Conservation (phyloP, 2,888 invertebrate species). For the Eudemis profundana region DNA sequence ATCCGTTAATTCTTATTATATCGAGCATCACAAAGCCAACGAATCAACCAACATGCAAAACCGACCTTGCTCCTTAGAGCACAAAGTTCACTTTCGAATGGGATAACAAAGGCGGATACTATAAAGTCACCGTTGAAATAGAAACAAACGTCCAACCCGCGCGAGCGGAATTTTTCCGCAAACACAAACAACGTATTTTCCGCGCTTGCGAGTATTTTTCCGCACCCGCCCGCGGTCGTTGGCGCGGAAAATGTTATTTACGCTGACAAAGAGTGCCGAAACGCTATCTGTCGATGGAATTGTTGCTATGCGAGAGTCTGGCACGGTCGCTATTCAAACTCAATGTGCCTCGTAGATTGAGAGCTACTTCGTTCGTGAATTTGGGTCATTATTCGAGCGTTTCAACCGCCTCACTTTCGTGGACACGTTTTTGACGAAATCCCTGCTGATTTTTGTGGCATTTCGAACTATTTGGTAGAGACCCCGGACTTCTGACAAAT, state of each 20-base stretch:
- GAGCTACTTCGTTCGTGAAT: too few species aligned
- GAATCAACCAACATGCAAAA: not conserved
- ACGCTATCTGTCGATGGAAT: conserved; percentile 2
- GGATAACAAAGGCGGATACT: not conserved
- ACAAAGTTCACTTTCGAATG: not conserved
- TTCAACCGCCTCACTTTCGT: too few species aligned
- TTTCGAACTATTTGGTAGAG: too few species aligned
- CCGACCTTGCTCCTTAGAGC: not conserved
- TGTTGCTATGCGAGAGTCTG: not conserved
- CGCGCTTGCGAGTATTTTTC: conserved; percentile 19
- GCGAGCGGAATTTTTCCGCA: conserved; percentile 34
- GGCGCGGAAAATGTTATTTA: conserved; percentile 27
- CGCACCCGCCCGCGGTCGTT: not conserved
- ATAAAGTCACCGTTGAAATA: conserved; percentile 16
- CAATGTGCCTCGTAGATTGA: too few species aligned
- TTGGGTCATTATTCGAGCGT: too few species aligned
- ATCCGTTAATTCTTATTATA: too few species aligned
- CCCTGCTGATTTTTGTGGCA: too few species aligned
- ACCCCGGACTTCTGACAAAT: too few species aligned
- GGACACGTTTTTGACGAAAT: too few species aligned
- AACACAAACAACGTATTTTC: conserved; percentile 40
- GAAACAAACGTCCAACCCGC: conserved; percentile 22
- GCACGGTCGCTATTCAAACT: too few species aligned
- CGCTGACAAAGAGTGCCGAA: conserved; percentile 17
- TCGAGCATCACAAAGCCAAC: not conserved